Evolutionary conservation across 2,113 vertebrate genomes (phyloP), one percentile per base, ranked within the genome.

Genomic region (Probosciger aterrimus): DNA sequence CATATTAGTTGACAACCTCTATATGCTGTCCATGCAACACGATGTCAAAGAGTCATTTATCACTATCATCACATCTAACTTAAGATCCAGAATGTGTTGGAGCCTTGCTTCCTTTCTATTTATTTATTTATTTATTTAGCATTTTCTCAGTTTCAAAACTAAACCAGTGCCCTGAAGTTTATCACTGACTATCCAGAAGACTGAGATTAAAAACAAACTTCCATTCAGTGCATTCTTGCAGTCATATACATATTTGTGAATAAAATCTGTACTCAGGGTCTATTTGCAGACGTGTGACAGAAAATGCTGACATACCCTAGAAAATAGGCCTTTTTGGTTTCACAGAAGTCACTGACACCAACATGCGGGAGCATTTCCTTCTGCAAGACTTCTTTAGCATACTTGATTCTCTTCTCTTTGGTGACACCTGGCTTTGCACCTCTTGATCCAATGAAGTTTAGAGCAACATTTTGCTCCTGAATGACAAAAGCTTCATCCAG

Each of bases 311-410:
- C 98, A 47, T 97, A 99, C 99, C 99, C 99, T 39, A 99, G 93
- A 96, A 99, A 99, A 97, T 99, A 99, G 14, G 99, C 99, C 96
- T 99, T 99, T 97, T 99, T 99, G 63, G 99, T 99, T 97, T 99
- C 99, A 95, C 99, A 99, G 97, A 99, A 99, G 97, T 99, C 99
- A 86, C 99, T 99, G 97, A 99, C 99, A 24, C 99, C 99, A 39
- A 99, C 99, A 13, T 99, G 99, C 0, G 99, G 99, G 55, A 99
- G 98, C 98, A 99, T 99, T 93, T 99, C 99, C 68, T 99, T 99
- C 97, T 99, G 99, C 90, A 99, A 97, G 60, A 99, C 99, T 96
- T 99, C 99, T 92, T 99, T 99, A 60, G 99, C 99, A 3, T 99
- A 99, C 90, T 99, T 99, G 88, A 99, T 99, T 95, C 99, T 98